Percentiles rank a stretch among this genome's conserved stretches.
phyloP scores from a whole-genome alignment of 2,888 invertebrate species.

The Seira sanloemensis region DNA sequence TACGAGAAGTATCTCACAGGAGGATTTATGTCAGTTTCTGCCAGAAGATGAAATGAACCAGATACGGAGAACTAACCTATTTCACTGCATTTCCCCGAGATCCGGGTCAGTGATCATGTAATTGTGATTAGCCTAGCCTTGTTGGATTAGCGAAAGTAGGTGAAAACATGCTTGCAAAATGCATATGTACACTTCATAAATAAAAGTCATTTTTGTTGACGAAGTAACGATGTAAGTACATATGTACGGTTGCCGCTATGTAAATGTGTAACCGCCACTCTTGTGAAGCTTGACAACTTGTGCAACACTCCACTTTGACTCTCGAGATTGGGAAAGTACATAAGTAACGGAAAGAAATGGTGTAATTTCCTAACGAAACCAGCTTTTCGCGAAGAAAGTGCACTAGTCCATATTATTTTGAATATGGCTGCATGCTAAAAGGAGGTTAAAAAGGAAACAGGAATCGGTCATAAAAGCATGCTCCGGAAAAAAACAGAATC shows the following conservation, averaged over 20 bases:
- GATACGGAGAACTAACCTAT: slow-evolving; percentile 28
- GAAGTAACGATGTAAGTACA: too few species aligned
- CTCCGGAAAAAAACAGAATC: slow-evolving; percentile 39
- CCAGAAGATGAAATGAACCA: slow-evolving; percentile 17
- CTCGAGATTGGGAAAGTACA: too few species aligned
- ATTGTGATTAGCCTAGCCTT: neutral
- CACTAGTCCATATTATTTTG: too few species aligned
- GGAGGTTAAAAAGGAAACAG: slow-evolving; percentile 28
- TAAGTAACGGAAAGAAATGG: too few species aligned
- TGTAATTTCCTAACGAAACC: too few species aligned
- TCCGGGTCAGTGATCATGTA: slow-evolving; percentile 36
- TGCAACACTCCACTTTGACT: too few species aligned
- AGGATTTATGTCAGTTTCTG: neutral
- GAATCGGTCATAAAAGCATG: slow-evolving; percentile 29
- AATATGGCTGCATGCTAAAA: neutral
- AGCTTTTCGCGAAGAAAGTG: too few species aligned
- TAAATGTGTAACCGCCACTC: too few species aligned
- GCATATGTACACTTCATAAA: too few species aligned
- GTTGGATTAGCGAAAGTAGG: neutral
- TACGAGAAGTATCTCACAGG: neutral
- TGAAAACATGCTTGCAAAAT: neutral
- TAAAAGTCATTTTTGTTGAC: too few species aligned
- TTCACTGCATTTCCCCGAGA: slow-evolving; percentile 9
- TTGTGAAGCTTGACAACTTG: too few species aligned
- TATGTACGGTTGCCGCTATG: too few species aligned